phyloP scores from a whole-genome alignment of 37 sponge, comb jelly and placozoan species.

The Geodia barretti region DNA sequence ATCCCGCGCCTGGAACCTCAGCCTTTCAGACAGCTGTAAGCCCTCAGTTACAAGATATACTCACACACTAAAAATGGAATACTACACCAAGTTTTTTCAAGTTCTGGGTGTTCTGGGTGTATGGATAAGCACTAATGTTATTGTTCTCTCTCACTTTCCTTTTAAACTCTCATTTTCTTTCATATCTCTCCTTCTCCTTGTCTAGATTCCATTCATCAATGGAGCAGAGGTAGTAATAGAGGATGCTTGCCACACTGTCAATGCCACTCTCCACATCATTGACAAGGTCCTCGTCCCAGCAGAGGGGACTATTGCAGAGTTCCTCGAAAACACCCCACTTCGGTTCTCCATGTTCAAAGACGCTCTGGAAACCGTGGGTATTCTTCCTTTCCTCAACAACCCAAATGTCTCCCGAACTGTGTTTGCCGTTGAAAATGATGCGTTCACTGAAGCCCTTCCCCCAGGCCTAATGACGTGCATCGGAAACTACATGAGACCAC shows the following conservation, averaged over 20 bases:
- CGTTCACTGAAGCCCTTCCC: slow-evolving; percentile 9
- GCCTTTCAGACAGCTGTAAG: not conserved
- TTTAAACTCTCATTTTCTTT: too few species aligned
- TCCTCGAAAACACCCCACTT: slow-evolving; percentile 7
- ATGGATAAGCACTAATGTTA: too few species aligned
- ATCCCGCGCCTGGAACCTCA: not conserved
- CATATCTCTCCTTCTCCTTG: not conserved
- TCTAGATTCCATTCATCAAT: slow-evolving; percentile 36
- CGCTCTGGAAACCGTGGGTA: slow-evolving; percentile 12
- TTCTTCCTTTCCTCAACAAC: slow-evolving; percentile 32
- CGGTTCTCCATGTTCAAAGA: slow-evolving; percentile 18
- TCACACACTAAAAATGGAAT: too few species aligned
- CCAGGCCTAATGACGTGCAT: slow-evolving; percentile 30
- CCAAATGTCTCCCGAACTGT: slow-evolving; percentile 25
- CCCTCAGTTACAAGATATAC: too few species aligned
- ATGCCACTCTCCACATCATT: slow-evolving; percentile 47
- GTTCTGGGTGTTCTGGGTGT: too few species aligned
- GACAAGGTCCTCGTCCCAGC: slow-evolving; percentile 44
- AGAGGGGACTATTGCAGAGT: slow-evolving; percentile 26
- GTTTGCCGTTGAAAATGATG: slow-evolving; percentile 44
- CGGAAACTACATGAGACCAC: slow-evolving; percentile 15
- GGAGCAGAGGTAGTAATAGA: slow-evolving; percentile 29
- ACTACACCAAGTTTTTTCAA: too few species aligned
- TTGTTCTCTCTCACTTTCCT: too few species aligned
- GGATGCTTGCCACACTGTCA: slow-evolving; percentile 29